Evolutionary conservation across 2,113 vertebrate genomes (phyloP).

Genomic region (Peromyscus polionotus): DNA sequence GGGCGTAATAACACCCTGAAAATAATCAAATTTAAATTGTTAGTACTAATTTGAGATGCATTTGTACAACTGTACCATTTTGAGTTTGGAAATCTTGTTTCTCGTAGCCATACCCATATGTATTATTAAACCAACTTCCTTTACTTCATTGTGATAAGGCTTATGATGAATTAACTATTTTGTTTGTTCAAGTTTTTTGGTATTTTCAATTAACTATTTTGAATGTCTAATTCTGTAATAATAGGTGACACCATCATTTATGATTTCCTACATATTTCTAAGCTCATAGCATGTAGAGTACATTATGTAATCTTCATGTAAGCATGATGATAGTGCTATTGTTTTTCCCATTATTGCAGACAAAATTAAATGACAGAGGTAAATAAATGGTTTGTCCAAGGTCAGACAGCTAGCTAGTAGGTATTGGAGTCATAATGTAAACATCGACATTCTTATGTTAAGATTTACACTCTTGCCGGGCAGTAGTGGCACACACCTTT

Average conservation of each 20-base stretch:
- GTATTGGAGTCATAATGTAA: not conserved
- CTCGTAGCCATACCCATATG: not conserved
- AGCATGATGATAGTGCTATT: not conserved
- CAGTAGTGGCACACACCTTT: no score
- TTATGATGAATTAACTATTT: constrained; percentile 29
- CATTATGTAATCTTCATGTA: not conserved
- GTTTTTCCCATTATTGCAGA: not conserved
- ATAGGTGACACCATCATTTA: not conserved
- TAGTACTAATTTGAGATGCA: constrained; percentile 37
- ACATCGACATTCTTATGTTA: not conserved
- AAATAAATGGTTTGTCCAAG: not conserved
- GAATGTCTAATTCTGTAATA: constrained; percentile 25
- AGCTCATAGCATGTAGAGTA: not conserved
- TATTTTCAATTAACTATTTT: not conserved
- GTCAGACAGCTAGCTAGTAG: constrained; percentile 14
- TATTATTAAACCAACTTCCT: not conserved
- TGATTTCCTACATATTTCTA: not conserved
- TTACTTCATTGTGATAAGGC: constrained; percentile 29
- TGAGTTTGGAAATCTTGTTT: constrained; percentile 56
- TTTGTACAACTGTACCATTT: not conserved
- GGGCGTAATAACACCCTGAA: constrained; percentile 46
- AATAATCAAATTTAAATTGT: constrained; percentile 59
- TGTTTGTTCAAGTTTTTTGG: constrained; percentile 3
- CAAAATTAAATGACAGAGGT: constrained; percentile 46
- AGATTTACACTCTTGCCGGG: not conserved